Conservation (phyloP, 2,797 vertebrate genomes). For the Gila robusta region DNA sequence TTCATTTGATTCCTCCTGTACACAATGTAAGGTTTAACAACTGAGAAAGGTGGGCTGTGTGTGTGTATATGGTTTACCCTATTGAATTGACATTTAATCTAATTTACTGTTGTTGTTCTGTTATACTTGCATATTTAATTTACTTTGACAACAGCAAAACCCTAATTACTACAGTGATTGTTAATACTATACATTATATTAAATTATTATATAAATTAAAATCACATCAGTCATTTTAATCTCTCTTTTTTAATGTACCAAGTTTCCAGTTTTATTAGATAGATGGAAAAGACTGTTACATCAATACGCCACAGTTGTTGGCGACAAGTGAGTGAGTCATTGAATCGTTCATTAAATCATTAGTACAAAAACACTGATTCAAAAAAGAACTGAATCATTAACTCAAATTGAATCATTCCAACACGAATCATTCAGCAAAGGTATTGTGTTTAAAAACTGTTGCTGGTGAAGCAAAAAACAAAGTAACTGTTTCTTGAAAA, state of each 20-base stretch:
- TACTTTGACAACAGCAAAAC: neutral
- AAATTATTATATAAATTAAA: neutral
- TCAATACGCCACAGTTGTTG: neutral
- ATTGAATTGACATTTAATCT: neutral
- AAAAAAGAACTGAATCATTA: neutral
- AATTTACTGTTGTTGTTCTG: neutral
- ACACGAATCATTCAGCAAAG: too few species aligned
- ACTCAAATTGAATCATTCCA: neutral
- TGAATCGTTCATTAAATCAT: neutral
- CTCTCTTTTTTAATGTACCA: neutral
- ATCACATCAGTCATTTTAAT: neutral
- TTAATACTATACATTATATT: neutral
- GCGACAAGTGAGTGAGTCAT: neutral
- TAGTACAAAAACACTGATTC: neutral
- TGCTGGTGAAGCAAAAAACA: too few species aligned
- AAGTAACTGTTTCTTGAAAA: too few species aligned
- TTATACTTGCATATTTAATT: neutral
- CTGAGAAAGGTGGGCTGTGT: neutral
- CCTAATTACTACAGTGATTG: neutral
- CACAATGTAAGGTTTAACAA: neutral
- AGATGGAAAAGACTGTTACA: neutral
- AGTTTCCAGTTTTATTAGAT: constrained; percentile 2
- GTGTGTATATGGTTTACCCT: neutral
- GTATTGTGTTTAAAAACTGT: too few species aligned
- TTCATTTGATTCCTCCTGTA: neutral